Base-by-base conservation (phyloP, 2,113 vertebrate genomes). In the Willisornis vidua region DNA sequence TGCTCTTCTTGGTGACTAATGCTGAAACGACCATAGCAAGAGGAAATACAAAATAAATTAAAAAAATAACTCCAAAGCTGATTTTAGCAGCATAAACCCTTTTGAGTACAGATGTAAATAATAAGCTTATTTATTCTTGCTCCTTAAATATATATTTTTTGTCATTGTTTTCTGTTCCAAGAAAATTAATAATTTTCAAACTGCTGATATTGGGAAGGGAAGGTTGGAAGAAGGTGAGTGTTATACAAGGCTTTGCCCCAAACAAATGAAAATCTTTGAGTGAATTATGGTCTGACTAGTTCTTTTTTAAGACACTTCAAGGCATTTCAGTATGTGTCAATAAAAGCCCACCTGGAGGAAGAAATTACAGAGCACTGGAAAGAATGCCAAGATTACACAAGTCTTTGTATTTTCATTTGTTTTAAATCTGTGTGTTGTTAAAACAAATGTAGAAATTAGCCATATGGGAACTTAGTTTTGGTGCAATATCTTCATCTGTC, bases 371-470 rank as follows among this genome's bases (percentile, higher is more conserved):
- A 96, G 92, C 73, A 67, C 68, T 92, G 90, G 92, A 97, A 95
- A 90, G 81, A 96, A 91, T 20, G 39, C 89, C 95, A 89, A 77
- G 90, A 94, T 96, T 96, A 94, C 77, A 72, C 70, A 96, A 93
- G 91, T 90, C 93, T 97, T 96, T 97, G 94, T 97, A 90, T 97
- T 97, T 98, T 97, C 93, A 97, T 98, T 98, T 98, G 96, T 96
- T 97, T 97, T 95, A 98, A 98, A 95, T 95, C 96, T 97, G 96
- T 91, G 87, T 97, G 97, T 97, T 98, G 97, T 97, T 98, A 97
- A 98, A 98, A 98, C 97, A 98, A 98, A 98, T 83, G 96, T 95
- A 97, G 97, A 98, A 98, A 98, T 98, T 96, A 98, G 98, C 97
- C 97, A 97, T 98, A 97, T 98, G 98, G 97, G 96, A 97, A 96